These are phyloP conservation scores for Epinotia bilunana DNA, from an alignment of 2,888 invertebrate genomes.

Conservation along the genomic window DNA sequence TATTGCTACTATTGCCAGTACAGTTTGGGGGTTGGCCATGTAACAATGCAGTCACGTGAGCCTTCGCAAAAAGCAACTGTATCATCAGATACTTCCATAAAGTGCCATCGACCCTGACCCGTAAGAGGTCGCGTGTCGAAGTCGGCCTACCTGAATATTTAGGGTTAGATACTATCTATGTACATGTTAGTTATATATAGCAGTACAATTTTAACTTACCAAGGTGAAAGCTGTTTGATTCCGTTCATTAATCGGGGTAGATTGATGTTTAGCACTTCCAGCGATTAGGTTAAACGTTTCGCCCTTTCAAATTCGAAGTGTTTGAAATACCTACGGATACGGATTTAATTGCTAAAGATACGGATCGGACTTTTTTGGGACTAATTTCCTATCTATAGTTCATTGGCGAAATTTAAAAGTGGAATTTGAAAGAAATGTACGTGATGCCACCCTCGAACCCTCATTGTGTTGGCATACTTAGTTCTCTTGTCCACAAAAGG, in stretches of 20 bases:
- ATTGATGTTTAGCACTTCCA: constrained; percentile 36
- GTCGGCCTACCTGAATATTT: constrained; percentile 55
- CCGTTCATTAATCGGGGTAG: constrained; percentile 34
- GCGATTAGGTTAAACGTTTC: constrained; percentile 18
- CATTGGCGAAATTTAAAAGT: too few relatives aligned
- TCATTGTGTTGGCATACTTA: too few relatives aligned
- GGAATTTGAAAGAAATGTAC: too few relatives aligned
- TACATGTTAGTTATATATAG: constrained; percentile 31
- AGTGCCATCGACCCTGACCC: constrained; percentile 64
- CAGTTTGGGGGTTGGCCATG: constrained; percentile 17
- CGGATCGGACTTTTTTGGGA: too few relatives aligned
- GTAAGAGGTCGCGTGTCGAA: constrained; percentile 68
- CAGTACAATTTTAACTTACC: constrained; percentile 40
- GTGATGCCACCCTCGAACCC: too few relatives aligned
- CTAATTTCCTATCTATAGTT: too few relatives aligned
- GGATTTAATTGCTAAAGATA: neutral
- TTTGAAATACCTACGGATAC: neutral
- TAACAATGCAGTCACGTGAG: constrained; percentile 46
- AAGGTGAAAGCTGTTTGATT: constrained; percentile 43
- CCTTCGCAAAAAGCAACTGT: constrained; percentile 63
- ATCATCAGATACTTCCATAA: constrained; percentile 49
- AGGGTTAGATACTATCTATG: constrained; percentile 61
- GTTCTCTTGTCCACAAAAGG: too few relatives aligned
- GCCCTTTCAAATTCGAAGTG: neutral
- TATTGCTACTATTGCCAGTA: neutral